Base-by-base conservation (phyloP, 64 coral and sea anemone species). In the Orbicella faveolata region DNA sequence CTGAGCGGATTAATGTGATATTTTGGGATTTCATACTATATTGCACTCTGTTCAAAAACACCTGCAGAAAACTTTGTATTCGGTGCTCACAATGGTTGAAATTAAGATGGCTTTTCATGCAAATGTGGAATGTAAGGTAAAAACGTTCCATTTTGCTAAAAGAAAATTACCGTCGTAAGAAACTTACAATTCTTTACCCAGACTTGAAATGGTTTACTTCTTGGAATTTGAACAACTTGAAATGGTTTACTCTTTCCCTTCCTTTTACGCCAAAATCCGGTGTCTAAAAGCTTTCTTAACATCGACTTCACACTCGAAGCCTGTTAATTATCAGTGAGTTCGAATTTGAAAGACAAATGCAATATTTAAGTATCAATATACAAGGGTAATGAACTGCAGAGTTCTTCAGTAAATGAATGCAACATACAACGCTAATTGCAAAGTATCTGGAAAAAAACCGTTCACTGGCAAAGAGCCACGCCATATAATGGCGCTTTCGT, bases 181-280 rank as follows among this genome's bases (percentile, higher is more conserved):
- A 59, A 59, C 55, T 9, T 59, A 10, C 11, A 59, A 15, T 16
- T 59, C 10, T 9, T 59, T 70, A 25, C 25, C 25, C 21, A 33
- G 23, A 33, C n/a, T 70, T 75, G 9, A 36, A 23, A 85, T 63
- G 63, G n/a, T 85, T 85, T 68, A 39, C 63, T 70, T 68, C 70
- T 44, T 69, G 30, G 15, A 67, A 18, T 62, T 66, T 67, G 64
- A 67, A 23, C 64, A 8, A 19, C 23, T 67, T 67, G 18, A 15
- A 64, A 21, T 67, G 4, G n/a, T 70, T 26, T 70, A 11, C 20
- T 11, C 9, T 26, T 70, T 70, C 7, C 25, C n/a, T 26, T 70
- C 67, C 9, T n/a, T 70, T 70, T 70, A 11, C 9, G 21, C 21
- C 67, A n/a, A 25, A 26, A 70, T 26, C 21, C 67, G 21, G 9